Conservation (phyloP, 2,113 vertebrate genomes). For the Ptilorrhoa leucosticta region DNA sequence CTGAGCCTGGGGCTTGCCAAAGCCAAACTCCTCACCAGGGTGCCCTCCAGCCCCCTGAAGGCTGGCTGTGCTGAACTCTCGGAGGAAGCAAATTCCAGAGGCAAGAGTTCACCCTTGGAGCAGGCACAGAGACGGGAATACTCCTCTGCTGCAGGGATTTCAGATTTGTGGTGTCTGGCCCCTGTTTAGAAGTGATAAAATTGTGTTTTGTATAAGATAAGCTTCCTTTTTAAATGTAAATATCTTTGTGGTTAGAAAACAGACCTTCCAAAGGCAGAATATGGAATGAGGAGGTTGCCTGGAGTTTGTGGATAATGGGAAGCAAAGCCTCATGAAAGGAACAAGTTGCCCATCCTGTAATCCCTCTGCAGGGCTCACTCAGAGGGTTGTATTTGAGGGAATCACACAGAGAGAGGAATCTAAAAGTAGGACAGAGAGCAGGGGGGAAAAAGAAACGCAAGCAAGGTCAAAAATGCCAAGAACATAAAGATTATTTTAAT, state of each 20-base stretch:
- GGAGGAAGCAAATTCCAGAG: conserved; percentile 31
- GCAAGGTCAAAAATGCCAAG: background rate
- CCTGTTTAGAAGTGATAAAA: background rate
- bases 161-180: background rate
- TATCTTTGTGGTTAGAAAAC: background rate
- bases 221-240: background rate
- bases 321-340: background rate
- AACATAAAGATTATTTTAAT: background rate
- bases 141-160: background rate
- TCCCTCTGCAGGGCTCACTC: background rate
- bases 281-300: background rate
- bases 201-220: background rate
- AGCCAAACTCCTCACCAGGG: background rate
- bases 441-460: background rate
- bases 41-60: background rate
- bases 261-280: background rate
- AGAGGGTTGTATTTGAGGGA: background rate
- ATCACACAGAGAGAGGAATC: background rate
- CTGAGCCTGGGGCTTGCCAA: background rate
- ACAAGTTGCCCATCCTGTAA: background rate
- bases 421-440: background rate
- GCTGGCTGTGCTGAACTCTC: background rate
- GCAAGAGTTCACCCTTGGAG: background rate
- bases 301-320: background rate
- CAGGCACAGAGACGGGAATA: background rate